phyloP scores from a whole-genome alignment of 2,888 invertebrate species.

The Andrena trimmerana region DNA sequence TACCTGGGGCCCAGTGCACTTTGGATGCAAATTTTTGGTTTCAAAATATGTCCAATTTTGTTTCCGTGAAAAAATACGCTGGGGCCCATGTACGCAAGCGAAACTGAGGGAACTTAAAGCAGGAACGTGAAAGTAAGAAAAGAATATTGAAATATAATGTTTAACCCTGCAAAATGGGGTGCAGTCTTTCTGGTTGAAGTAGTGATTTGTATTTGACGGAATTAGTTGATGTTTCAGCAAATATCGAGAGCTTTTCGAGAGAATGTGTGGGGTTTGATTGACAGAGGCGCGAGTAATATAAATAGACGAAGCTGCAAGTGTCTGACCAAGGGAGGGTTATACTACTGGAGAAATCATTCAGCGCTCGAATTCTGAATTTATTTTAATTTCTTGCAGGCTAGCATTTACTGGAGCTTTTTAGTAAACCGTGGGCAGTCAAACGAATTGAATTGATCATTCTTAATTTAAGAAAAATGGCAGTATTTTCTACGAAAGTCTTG shows the following conservation, averaged over 20 bases:
- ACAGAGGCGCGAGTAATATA: neutral
- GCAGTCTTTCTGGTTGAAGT: neutral
- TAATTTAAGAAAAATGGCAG: neutral
- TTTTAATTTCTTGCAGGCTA: neutral
- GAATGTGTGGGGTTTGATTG: neutral
- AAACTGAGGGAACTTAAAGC: constrained; percentile 36
- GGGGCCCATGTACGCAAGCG: constrained; percentile 12
- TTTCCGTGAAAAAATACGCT: constrained; percentile 66
- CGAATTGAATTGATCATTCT: neutral
- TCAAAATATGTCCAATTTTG: neutral
- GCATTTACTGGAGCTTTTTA: neutral
- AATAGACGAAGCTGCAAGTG: neutral
- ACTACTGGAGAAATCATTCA: constrained; percentile 20
- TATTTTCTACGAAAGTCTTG: neutral
- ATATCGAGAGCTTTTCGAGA: neutral
- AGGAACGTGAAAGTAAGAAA: constrained; percentile 32
- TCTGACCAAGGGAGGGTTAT: constrained; percentile 5
- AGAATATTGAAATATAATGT: neutral
- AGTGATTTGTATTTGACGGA: neutral
- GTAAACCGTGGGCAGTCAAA: neutral
- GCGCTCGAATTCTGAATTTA: neutral
- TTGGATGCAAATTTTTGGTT: neutral
- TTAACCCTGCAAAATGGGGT: constrained; percentile 3
- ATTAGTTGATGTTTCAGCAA: neutral
- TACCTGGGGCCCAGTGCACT: neutral